Conservation (phyloP, 2,888 invertebrate genomes). For the Drosophila differens region DNA sequence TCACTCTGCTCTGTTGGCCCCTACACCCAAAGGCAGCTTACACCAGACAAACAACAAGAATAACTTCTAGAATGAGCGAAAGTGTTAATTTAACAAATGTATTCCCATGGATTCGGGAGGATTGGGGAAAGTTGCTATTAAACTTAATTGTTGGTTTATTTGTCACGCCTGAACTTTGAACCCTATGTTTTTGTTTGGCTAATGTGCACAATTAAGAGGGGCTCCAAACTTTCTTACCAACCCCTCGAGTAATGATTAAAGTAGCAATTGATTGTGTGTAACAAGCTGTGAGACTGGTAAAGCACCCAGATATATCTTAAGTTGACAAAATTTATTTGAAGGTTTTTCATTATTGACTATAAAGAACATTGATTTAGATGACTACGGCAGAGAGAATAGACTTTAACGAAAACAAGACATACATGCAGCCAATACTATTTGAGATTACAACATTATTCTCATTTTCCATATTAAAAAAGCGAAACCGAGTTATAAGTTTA, state of each 20-base stretch:
- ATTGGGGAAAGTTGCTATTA: slow-evolving; percentile 57
- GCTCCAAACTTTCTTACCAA: slow-evolving; percentile 40
- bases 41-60: slow-evolving; percentile 42
- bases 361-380: neutral
- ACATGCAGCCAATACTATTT: too few species aligned
- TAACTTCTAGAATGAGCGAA: slow-evolving; percentile 36
- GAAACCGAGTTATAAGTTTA: neutral
- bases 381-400: neutral
- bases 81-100: slow-evolving; percentile 77
- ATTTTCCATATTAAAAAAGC: neutral
- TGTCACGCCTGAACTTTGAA: slow-evolving; percentile 79
- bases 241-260: slow-evolving; percentile 20
- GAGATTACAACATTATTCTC: too few species aligned
- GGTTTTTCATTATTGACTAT: neutral
- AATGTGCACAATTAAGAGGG: slow-evolving; percentile 66
- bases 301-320: slow-evolving; percentile 7
- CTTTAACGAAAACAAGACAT: neutral
- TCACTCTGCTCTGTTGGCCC: neutral
- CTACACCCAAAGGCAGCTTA: slow-evolving; percentile 30
- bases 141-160: slow-evolving; percentile 76
- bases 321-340: slow-evolving; percentile 1
- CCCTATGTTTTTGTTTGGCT: slow-evolving; percentile 56
- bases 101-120: slow-evolving; percentile 25
- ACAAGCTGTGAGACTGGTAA: slow-evolving; percentile 49
- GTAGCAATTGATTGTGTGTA: slow-evolving; percentile 47